These are phyloP conservation scores for Lepilemur septentrionalis DNA, from an alignment of 2,797 vertebrate species.

Conservation along the genomic window DNA sequence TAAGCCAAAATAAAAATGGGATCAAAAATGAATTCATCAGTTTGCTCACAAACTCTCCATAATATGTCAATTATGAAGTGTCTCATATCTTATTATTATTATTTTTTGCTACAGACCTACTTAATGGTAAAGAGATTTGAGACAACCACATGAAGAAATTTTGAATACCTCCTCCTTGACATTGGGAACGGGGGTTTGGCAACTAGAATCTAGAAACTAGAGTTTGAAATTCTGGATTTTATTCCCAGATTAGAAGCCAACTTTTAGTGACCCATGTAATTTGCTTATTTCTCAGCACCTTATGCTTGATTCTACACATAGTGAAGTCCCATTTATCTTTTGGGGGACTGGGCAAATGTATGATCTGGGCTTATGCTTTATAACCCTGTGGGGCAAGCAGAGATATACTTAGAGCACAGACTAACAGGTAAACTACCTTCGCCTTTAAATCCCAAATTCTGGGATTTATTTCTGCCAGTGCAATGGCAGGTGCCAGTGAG, in stretches of 20 bases:
- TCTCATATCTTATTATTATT: neutral
- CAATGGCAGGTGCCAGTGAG: slow-evolving; percentile 57
- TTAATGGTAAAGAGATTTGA: neutral
- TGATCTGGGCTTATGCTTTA: slow-evolving; percentile 27
- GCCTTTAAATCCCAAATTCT: slow-evolving; percentile 64
- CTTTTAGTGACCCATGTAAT: slow-evolving; percentile 54
- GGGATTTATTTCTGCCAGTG: slow-evolving; percentile 58
- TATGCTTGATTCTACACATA: neutral
- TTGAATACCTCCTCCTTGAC: slow-evolving; percentile 55
- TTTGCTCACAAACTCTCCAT: slow-evolving; percentile 9
- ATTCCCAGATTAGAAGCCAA: slow-evolving; percentile 45
- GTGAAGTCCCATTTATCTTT: slow-evolving; percentile 15
- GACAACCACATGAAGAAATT: neutral
- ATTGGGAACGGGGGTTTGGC: slow-evolving; percentile 47
- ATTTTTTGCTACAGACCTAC: neutral
- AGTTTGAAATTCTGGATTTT: slow-evolving; percentile 58
- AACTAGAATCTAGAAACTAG: slow-evolving; percentile 19
- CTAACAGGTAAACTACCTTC: slow-evolving; percentile 48
- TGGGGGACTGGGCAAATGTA: neutral
- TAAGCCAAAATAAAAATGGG: slow-evolving; percentile 38
- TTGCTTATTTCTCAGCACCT: neutral
- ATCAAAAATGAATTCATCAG: neutral
- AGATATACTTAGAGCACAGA: neutral
- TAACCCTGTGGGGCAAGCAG: neutral
- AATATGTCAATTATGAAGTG: neutral